Evolutionary conservation across 2,888 invertebrate genomes (phyloP).

Genomic region (Cartodere bifasciata): DNA sequence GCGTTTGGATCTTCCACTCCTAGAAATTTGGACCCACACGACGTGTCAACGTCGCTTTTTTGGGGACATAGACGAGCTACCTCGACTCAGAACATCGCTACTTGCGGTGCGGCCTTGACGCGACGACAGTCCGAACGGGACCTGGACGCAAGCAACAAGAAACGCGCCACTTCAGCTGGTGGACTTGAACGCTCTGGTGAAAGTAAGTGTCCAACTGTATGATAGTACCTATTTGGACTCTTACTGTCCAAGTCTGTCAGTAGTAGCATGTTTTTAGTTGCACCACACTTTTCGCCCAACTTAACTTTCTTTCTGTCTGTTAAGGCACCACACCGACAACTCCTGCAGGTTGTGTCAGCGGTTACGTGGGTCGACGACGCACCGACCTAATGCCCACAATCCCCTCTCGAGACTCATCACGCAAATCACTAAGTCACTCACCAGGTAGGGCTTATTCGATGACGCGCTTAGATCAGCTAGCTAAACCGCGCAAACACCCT

Average conservation of each 20-base stretch:
- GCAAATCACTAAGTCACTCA: conserved; percentile 35
- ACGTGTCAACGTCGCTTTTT: conserved; percentile 65
- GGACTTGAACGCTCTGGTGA: conserved; percentile 54
- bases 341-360: conserved; percentile 54
- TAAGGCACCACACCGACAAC: conserved; percentile 25
- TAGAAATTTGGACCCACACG: conserved; percentile 70
- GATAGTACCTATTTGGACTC: not conserved
- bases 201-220: conserved; percentile 34
- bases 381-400: conserved; percentile 86
- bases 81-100: conserved; percentile 80
- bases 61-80: conserved; percentile 84
- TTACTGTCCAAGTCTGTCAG: too few relatives aligned
- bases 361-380: conserved; percentile 66
- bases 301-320: conserved; percentile 7
- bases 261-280: too few relatives aligned
- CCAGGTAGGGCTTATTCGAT: conserved; percentile 88
- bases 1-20: conserved; percentile 90
- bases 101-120: conserved; percentile 46
- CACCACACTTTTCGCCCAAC: too few relatives aligned
- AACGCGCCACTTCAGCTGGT: conserved; percentile 61
- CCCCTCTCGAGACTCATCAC: conserved; percentile 55
- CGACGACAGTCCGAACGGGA: conserved; percentile 78
- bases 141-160: conserved; percentile 59
- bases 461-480: conserved; percentile 81
- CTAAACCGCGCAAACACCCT: conserved; percentile 51